phyloP scores from a whole-genome alignment of 2,113 vertebrate genomes.

The Glaucomys volans region DNA sequence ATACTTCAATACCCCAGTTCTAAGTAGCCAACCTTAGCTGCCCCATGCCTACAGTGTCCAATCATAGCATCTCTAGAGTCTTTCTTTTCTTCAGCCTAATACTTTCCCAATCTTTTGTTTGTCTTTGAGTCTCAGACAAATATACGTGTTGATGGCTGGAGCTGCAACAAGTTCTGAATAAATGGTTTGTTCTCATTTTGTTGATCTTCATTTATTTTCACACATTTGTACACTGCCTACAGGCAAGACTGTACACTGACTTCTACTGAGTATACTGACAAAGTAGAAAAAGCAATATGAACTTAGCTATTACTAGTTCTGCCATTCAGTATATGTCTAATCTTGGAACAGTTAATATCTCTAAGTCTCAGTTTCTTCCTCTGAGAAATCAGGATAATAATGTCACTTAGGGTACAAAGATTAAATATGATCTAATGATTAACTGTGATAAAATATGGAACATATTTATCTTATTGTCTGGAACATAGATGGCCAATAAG shows the following conservation, averaged over 20 bases:
- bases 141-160: background rate
- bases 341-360: background rate
- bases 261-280: background rate
- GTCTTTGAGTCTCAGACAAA: background rate
- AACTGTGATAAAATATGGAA: background rate
- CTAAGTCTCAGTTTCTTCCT: background rate
- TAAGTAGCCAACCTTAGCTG: background rate
- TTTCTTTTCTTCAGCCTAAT: background rate
- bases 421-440: background rate
- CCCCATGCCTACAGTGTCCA: background rate
- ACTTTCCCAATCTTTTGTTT: background rate
- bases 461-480: background rate
- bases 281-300: background rate
- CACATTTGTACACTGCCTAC: background rate
- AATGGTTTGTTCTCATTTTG: background rate
- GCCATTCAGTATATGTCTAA: background rate
- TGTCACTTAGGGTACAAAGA: background rate
- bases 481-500: background rate
- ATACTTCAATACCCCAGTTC: too few relatives aligned
- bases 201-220: slow-evolving; percentile 31
- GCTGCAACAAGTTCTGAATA: background rate
- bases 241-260: background rate
- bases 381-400: background rate
- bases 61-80: background rate
- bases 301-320: background rate